A percentile compares a stretch with the other conserved stretches of the same genome.
Evolutionary conservation across 53 echinoderm and acorn worm genomes (phyloP).

Genomic region (Holothuria scabra): DNA sequence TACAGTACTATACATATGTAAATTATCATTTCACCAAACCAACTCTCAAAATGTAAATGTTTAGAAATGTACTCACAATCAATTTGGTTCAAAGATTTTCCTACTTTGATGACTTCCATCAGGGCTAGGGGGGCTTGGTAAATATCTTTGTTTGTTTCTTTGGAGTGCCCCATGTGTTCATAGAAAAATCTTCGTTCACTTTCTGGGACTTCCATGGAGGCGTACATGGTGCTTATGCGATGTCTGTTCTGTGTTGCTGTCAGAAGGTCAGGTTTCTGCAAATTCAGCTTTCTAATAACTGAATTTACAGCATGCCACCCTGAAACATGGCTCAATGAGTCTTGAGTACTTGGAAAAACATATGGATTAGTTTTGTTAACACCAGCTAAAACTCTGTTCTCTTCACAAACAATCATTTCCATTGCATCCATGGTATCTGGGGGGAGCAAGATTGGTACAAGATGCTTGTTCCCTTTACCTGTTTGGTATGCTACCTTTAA

Average conservation of each 20-base stretch:
- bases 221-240: slow-evolving; percentile 55
- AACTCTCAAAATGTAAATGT: background rate
- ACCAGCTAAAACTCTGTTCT: slow-evolving; percentile 15
- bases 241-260: slow-evolving; percentile 68
- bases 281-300: background rate
- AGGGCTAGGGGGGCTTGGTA: slow-evolving; percentile 76
- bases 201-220: slow-evolving; percentile 57
- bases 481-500: slow-evolving; percentile 73
- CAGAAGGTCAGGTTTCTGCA: slow-evolving; percentile 10
- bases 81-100: slow-evolving; percentile 48
- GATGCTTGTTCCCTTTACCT: slow-evolving; percentile 65
- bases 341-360: slow-evolving; percentile 27
- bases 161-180: slow-evolving; percentile 72
- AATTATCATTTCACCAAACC: too few relatives aligned
- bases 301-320: slow-evolving; percentile 44
- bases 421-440: slow-evolving; percentile 58
- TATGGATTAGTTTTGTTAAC: background rate
- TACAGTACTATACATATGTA: too few relatives aligned
- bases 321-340: slow-evolving; percentile 22
- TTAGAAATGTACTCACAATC: slow-evolving; percentile 36
- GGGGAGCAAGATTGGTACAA: slow-evolving; percentile 72
- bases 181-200: slow-evolving; percentile 50
- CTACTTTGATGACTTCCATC: slow-evolving; percentile 54
- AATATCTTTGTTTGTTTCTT: slow-evolving; percentile 58
- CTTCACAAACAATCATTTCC: slow-evolving; percentile 1